Conservation (phyloP, 2,888 invertebrate genomes). For the Campoplex nolae region DNA sequence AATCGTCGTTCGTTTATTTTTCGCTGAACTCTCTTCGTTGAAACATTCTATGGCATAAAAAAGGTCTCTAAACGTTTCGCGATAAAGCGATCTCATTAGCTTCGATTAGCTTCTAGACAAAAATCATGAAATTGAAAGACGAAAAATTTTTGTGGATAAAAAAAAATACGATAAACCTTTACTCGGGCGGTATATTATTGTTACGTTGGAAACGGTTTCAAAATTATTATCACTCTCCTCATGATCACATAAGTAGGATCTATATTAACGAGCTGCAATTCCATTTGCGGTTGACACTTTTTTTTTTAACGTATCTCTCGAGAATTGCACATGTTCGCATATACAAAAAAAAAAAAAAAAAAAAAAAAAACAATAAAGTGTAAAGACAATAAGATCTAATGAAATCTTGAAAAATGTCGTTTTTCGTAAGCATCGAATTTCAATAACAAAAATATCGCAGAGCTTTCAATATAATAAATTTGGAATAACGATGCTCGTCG, state of each 20-base stretch:
- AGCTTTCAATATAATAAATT: background rate
- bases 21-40: background rate
- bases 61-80: no score
- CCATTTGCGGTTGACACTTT: conserved; percentile 40
- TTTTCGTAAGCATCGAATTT: background rate
- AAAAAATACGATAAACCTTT: conserved; percentile 46
- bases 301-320: background rate
- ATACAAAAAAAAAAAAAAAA: background rate
- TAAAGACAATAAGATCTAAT: background rate
- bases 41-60: background rate
- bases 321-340: background rate
- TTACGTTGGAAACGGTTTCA: background rate
- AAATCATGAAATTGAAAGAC: conserved; percentile 40
- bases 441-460: background rate
- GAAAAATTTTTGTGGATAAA: conserved; percentile 23
- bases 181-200: conserved; percentile 6
- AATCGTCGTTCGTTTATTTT: background rate
- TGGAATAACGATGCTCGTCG: background rate
- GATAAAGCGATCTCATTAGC: background rate
- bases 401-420: background rate
- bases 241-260: conserved; percentile 48
- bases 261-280: conserved; percentile 61
- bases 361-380: background rate
- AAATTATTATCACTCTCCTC: conserved; percentile 54
- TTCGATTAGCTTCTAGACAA: conserved; percentile 1